Percentiles rank a stretch among this genome's conserved stretches.
These are phyloP conservation scores for Oscheius sp. DNA, from an alignment of 2,888 invertebrate genomes.

Conservation along the genomic window DNA sequence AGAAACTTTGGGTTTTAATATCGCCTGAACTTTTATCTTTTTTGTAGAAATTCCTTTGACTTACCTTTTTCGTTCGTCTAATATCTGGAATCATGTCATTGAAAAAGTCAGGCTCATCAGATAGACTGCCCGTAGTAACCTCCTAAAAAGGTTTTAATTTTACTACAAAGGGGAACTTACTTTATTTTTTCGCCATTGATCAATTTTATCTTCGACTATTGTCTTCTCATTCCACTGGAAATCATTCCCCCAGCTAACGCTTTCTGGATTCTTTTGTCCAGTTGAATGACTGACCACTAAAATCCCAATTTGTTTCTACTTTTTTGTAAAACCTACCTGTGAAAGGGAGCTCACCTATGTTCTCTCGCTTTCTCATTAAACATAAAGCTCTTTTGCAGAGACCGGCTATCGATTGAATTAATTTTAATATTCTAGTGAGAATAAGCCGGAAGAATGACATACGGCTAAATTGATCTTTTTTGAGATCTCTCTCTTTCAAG, in stretches of 20 bases:
- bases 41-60: too few species aligned
- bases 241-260: constrained; percentile 47
- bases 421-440: constrained; percentile 28
- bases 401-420: constrained; percentile 33
- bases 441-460: constrained; percentile 38
- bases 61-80: constrained; percentile 59
- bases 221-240: constrained; percentile 53
- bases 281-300: constrained; percentile 32
- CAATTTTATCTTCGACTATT: constrained; percentile 62
- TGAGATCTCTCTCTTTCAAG: too few species aligned
- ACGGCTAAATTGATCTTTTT: too few species aligned
- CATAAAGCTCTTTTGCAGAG: constrained; percentile 35
- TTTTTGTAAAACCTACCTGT: constrained; percentile 16
- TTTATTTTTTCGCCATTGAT: constrained; percentile 55
- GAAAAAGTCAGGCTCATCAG: constrained; percentile 59
- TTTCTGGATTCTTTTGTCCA: too few species aligned
- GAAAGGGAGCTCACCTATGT: constrained; percentile 59
- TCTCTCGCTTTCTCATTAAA: constrained; percentile 35
- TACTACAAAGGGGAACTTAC: background rate
- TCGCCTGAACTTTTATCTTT: constrained; percentile 41
- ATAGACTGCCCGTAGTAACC: constrained; percentile 17
- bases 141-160: constrained; percentile 25
- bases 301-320: background rate
- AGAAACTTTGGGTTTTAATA: constrained; percentile 37
- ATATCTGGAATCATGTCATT: constrained; percentile 63